A percentile compares a stretch with the other conserved stretches of the same genome.
These are phyloP conservation scores for Saccostrea glomerata DNA, from an alignment of 1,140 invertebrate genomes.

Conservation along the genomic window DNA sequence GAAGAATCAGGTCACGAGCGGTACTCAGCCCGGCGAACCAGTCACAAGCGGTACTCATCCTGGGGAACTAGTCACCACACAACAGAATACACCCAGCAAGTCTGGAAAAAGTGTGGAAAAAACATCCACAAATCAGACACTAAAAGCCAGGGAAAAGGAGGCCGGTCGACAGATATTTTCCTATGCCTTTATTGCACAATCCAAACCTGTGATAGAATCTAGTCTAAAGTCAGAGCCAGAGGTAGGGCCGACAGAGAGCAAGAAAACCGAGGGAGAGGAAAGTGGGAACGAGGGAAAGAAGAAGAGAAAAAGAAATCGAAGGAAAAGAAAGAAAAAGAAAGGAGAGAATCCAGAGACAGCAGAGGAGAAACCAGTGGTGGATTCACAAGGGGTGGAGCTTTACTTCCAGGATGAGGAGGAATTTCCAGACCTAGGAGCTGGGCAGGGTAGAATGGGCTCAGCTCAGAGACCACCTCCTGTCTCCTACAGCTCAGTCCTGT, in stretches of 20 bases:
- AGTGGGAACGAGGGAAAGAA: conserved; percentile 50
- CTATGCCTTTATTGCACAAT: conserved; percentile 62
- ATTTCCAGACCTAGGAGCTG: conserved; percentile 65
- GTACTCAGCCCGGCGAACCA: conserved; percentile 59
- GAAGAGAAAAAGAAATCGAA: conserved; percentile 57
- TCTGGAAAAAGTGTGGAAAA: neutral
- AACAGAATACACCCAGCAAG: neutral
- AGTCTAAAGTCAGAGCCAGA: neutral
- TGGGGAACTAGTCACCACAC: neutral
- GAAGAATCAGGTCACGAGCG: conserved; percentile 67
- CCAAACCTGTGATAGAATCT: conserved; percentile 43
- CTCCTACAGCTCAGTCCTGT: conserved; percentile 69
- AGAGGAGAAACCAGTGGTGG: conserved; percentile 31
- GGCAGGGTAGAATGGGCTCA: neutral
- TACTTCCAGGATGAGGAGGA: conserved; percentile 76
- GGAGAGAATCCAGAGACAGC: conserved; percentile 10
- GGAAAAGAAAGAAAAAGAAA: conserved; percentile 58
- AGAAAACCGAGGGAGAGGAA: conserved; percentile 46
- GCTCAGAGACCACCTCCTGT: neutral
- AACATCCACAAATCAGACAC: neutral
- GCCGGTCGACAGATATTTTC: conserved; percentile 48
- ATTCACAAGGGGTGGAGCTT: conserved; percentile 58
- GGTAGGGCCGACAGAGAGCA: neutral
- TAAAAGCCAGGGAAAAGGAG: neutral
- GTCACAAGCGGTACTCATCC: neutral